These are phyloP conservation scores for Clavelina lepadiformis DNA, from an alignment of 23 tunicate species.

Conservation along the genomic window DNA sequence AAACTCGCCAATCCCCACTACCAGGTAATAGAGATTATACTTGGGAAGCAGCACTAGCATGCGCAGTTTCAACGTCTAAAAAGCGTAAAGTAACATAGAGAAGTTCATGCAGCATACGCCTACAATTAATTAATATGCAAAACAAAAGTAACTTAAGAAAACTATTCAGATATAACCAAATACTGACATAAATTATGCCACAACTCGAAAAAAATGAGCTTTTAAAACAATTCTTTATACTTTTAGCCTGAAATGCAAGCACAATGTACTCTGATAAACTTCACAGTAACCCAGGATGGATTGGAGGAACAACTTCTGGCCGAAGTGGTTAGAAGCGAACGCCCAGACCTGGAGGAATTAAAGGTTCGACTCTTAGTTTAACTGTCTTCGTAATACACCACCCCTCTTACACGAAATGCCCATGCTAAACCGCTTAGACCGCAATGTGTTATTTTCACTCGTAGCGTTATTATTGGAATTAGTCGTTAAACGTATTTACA, in stretches of 20 bases:
- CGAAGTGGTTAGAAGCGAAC: conserved; percentile 92
- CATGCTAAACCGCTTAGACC: background rate
- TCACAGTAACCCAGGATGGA: conserved; percentile 97
- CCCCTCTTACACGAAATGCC: too few species aligned
- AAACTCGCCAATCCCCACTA: conserved; percentile 99
- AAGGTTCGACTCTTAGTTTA: conserved; percentile 44
- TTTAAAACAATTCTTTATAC: background rate
- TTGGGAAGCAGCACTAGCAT: too few species aligned
- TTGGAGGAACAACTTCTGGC: conserved; percentile 97
- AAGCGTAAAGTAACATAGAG: too few species aligned
- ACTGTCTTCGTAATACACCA: too few species aligned
- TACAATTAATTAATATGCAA: too few species aligned
- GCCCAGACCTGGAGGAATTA: conserved; percentile 96
- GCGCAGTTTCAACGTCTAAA: too few species aligned
- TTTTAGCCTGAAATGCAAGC: conserved; percentile 99
- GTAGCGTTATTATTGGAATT: background rate
- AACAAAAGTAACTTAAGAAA: too few species aligned
- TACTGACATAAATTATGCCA: too few species aligned
- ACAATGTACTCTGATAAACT: conserved; percentile 98
- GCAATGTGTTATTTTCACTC: background rate
- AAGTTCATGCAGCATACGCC: too few species aligned
- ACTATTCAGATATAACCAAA: too few species aligned
- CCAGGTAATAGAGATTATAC: too few species aligned
- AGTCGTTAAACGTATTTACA: background rate
- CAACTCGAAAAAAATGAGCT: too few species aligned